Evolutionary conservation across 2,113 vertebrate genomes (phyloP).

Genomic region (Pterophyllum scalare): DNA sequence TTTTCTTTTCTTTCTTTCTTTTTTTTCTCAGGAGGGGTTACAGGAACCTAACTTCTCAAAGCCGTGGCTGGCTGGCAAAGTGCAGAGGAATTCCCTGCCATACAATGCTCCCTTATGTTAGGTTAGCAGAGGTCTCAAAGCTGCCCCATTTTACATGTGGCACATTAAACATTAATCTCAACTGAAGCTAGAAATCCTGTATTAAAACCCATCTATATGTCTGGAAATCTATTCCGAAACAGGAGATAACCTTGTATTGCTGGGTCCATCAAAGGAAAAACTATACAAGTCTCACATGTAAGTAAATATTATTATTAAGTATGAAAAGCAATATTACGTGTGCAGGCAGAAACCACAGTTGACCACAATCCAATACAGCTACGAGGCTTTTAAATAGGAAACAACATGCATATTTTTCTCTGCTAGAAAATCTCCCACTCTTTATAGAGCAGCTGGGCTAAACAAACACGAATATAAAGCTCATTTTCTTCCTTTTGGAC

Average conservation of each 20-base stretch:
- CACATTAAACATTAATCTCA: slow-evolving; percentile 35
- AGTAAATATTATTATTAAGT: not conserved
- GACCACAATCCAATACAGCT: slow-evolving; percentile 1
- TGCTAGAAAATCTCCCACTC: not conserved
- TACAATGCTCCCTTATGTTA: slow-evolving; percentile 68
- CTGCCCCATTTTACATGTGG: slow-evolving; percentile 32
- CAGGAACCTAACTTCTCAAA: slow-evolving; percentile 53
- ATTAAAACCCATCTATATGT: not conserved
- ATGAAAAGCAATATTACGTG: not conserved
- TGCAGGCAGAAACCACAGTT: slow-evolving; percentile 6
- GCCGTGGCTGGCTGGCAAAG: slow-evolving; percentile 30
- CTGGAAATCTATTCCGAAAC: not conserved
- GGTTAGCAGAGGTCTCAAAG: slow-evolving; percentile 23
- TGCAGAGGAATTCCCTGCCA: slow-evolving; percentile 41
- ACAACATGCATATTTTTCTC: not conserved
- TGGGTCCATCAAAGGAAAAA: not conserved
- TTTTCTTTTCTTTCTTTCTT: slow-evolving; percentile 21
- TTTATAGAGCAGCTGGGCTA: not conserved
- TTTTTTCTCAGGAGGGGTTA: slow-evolving; percentile 19
- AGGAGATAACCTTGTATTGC: not conserved
- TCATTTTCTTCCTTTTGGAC: not conserved
- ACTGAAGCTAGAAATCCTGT: not conserved
- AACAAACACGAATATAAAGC: not conserved
- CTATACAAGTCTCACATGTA: not conserved
- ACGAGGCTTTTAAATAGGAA: slow-evolving; percentile 4